Evolutionary conservation across 2,888 invertebrate species (phyloP).

Genomic region (Nasonovia ribisnigri): DNA sequence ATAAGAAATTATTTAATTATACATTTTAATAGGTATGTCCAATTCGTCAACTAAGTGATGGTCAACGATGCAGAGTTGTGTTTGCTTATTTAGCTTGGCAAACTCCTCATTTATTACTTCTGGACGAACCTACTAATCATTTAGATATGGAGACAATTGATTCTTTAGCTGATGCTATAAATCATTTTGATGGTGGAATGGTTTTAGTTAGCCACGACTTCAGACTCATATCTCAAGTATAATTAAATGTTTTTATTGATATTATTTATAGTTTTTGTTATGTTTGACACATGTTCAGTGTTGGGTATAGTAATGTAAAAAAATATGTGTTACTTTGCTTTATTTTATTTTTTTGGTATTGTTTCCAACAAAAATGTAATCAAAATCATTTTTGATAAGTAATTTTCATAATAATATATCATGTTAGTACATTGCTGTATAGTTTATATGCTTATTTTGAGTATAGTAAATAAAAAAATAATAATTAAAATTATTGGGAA

Average conservation of each 20-base stretch:
- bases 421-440: not conserved
- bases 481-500: not conserved
- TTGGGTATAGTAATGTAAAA: not conserved
- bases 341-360: not conserved
- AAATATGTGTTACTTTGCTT: not conserved
- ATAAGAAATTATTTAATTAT: not conserved
- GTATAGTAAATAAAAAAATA: too few relatives aligned
- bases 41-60: conserved; percentile 95
- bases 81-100: conserved; percentile 99
- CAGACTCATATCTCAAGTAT: conserved; percentile 96
- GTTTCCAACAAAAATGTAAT: not conserved
- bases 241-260: conserved; percentile 56
- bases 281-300: not conserved
- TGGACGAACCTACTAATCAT: conserved; percentile 93
- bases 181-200: conserved; percentile 98
- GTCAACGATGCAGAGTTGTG: conserved; percentile 97
- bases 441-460: too few relatives aligned
- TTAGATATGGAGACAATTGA: conserved; percentile 99
- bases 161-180: conserved; percentile 96
- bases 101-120: conserved; percentile 90
- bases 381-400: not conserved
- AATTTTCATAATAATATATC: not conserved
- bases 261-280: conserved; percentile 54
- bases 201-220: conserved; percentile 99
- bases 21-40: conserved; percentile 81